phyloP scores from a whole-genome alignment of 1,140 invertebrate genomes.

The Manduca sexta region DNA sequence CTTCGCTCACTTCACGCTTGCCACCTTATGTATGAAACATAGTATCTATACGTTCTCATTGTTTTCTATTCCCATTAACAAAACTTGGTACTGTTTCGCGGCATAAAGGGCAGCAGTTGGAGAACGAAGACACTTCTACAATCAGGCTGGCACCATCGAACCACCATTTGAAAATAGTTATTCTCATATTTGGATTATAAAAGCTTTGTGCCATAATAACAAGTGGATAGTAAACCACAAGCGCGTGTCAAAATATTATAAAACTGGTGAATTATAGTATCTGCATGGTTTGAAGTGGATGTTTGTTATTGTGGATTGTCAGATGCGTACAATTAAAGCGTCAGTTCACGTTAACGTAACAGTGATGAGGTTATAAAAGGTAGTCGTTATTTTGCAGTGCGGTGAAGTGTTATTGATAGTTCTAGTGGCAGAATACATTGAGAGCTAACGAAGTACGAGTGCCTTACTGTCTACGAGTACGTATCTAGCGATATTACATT shows the following conservation, averaged over 20 bases:
- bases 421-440: too few species aligned
- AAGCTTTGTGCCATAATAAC: constrained; percentile 10
- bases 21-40: constrained; percentile 58
- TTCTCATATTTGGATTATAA: constrained; percentile 9
- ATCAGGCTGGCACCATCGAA: constrained; percentile 18
- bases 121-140: constrained; percentile 8
- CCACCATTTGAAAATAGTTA: constrained; percentile 11
- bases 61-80: constrained; percentile 53
- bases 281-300: constrained; percentile 9
- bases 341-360: neutral
- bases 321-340: constrained; percentile 20
- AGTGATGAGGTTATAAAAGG: neutral
- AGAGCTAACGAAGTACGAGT: too few species aligned
- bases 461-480: too few species aligned
- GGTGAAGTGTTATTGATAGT: too few species aligned
- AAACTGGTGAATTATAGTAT: constrained; percentile 11
- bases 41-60: constrained; percentile 60
- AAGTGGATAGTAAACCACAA: constrained; percentile 9
- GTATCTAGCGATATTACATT: neutral
- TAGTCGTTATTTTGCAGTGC: too few species aligned
- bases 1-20: constrained; percentile 52
- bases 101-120: constrained; percentile 33
- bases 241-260: constrained; percentile 8
- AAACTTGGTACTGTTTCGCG: constrained; percentile 31
- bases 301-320: constrained; percentile 20